phyloP scores from a whole-genome alignment of 2,797 vertebrate genomes.

The Ctenopoma kingsleyae region DNA sequence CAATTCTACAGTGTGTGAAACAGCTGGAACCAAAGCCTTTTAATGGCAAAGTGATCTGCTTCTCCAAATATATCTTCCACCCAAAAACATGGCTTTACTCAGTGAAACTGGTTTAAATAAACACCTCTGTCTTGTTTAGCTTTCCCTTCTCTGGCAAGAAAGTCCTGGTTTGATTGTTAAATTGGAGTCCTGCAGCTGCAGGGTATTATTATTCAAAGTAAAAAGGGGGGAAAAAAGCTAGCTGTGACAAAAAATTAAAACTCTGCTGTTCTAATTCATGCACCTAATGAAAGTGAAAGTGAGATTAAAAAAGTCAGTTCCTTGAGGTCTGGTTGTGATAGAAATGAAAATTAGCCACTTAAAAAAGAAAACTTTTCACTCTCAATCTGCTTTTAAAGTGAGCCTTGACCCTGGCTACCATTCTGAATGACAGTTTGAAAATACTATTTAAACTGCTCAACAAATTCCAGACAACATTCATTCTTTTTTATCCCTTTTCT shows the following conservation, averaged over 20 bases:
- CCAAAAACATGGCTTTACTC: not conserved
- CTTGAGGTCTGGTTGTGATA: slow-evolving; percentile 22
- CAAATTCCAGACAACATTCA: slow-evolving; percentile 26
- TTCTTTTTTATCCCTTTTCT: not conserved
- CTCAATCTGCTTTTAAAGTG: not conserved
- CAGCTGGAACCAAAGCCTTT: not conserved
- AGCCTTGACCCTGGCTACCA: slow-evolving; percentile 22
- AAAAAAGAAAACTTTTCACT: slow-evolving; percentile 21
- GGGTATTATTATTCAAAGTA: slow-evolving; percentile 1
- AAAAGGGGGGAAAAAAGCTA: not conserved
- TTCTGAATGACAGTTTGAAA: slow-evolving; percentile 28
- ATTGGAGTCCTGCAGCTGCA: not conserved
- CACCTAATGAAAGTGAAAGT: slow-evolving; percentile 16
- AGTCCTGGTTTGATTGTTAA: not conserved
- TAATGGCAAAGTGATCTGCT: not conserved
- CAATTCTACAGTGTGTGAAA: not conserved
- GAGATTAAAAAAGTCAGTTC: not conserved
- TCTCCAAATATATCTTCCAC: not conserved
- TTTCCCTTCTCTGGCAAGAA: not conserved
- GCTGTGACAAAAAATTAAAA: slow-evolving; percentile 6
- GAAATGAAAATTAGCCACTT: slow-evolving; percentile 34
- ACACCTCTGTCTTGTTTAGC: not conserved
- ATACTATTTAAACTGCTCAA: slow-evolving; percentile 32
- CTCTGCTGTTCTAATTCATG: slow-evolving; percentile 7
- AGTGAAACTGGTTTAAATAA: not conserved